phyloP scores from a whole-genome alignment of 1,140 invertebrate species.

The Micrasema minimum region DNA sequence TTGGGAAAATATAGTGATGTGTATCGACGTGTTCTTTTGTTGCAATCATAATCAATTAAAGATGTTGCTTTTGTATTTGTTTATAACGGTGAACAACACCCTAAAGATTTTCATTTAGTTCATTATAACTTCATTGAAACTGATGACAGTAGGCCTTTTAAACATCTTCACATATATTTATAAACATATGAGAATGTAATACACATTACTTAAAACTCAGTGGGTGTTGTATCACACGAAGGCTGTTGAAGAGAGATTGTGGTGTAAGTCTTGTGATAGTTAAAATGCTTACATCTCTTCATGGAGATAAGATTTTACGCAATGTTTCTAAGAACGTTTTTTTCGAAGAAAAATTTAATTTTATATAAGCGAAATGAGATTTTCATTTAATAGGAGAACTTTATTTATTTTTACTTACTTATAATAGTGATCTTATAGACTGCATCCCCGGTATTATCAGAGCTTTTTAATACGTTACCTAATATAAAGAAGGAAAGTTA shows the following conservation, averaged over 20 bases:
- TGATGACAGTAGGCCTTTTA: no score
- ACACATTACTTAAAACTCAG: background rate
- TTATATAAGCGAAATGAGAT: conserved; percentile 18
- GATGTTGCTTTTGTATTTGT: no score
- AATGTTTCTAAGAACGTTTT: conserved; percentile 20
- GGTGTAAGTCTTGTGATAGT: conserved; percentile 22
- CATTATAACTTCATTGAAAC: no score
- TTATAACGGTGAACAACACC: no score
- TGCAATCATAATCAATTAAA: no score
- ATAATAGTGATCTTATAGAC: conserved; percentile 42
- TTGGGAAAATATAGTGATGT: background rate
- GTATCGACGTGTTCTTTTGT: no score
- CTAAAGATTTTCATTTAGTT: no score
- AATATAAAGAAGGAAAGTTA: conserved; percentile 14
- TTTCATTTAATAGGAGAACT: conserved; percentile 12
- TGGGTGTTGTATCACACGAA: conserved; percentile 2
- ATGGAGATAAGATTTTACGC: conserved; percentile 15
- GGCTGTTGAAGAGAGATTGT: background rate
- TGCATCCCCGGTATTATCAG: conserved; percentile 42
- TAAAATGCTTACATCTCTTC: conserved; percentile 27
- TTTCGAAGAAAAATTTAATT: conserved; percentile 24
- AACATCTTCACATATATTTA: no score
- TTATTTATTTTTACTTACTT: conserved; percentile 37
- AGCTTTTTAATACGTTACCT: conserved; percentile 45
- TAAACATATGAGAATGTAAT: background rate